phyloP scores from a whole-genome alignment of 2,113 vertebrate species.

The rat (Rattus norvegicus) region DNA sequence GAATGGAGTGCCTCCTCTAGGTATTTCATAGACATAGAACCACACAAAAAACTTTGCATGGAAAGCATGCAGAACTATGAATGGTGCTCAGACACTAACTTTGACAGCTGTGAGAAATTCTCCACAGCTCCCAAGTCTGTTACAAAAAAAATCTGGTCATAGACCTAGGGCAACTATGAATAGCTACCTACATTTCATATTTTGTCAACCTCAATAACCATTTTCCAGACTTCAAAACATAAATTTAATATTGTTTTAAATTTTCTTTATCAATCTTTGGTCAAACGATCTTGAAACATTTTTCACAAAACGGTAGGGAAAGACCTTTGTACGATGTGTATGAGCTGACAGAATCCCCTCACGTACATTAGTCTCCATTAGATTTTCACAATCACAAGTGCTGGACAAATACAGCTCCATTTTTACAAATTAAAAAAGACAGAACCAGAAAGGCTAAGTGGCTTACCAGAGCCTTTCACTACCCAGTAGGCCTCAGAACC shows the following conservation, averaged over 20 bases:
- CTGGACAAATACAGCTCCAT: not conserved
- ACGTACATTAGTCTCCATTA: not conserved
- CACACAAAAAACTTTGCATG: not conserved
- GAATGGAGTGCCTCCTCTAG: not conserved
- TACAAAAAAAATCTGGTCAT: not conserved
- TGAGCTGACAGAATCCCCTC: not conserved
- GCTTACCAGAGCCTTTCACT: not conserved
- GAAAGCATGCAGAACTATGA: not conserved
- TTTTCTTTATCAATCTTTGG: not conserved
- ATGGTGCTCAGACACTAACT: not conserved
- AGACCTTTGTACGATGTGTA: not conserved
- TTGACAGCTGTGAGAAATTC: not conserved
- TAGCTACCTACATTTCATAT: not conserved
- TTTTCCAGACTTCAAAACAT: not conserved
- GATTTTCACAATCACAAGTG: not conserved
- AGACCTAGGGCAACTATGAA: not conserved
- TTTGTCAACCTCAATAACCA: not conserved
- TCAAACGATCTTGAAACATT: not conserved
- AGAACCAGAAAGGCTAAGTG: not conserved
- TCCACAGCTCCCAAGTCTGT: not conserved
- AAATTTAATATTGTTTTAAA: not conserved
- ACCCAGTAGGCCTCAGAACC: not conserved
- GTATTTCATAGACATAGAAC: not conserved
- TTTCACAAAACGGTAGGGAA: slow-evolving; percentile 33
- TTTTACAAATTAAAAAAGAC: not conserved